Base-by-base conservation (phyloP, 1,140 invertebrate genomes). In the Drosophila nikananu region DNA sequence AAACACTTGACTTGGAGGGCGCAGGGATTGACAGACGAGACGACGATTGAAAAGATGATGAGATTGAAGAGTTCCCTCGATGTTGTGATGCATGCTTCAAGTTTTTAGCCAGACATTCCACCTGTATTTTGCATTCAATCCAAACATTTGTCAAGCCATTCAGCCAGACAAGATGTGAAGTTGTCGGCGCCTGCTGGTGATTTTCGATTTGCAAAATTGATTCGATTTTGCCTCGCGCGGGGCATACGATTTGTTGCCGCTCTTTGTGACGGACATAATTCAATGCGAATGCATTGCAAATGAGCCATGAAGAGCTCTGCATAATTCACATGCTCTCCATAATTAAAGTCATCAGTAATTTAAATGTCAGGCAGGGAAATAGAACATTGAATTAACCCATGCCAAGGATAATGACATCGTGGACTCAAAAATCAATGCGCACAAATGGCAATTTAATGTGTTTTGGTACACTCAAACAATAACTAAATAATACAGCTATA, bases 141-240 rank as follows among this genome's bases (percentile, higher is more conserved):
- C 68, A 79, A 79, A 79, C 76, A 79, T 72, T 79, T 79, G 76
- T 78, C 75, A 72, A 72, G 67, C 25, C 66, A 77, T 57, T 68
- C 75, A 59, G 54, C 30, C 60, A 78, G 75, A 79, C 60, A 78
- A 64, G 44, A 78, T 72, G 52, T 63, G 46, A 52, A 63, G 58
- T 55, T 46, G 59, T 42, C 46, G 30, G 7, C 48, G 55, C 51
- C 49, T 61, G 57, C 35, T 49, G 63, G 60, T 64, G 75, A 64
- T 59, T 67, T 77, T 77, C 71, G 55, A 61, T 77, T 68, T 54
- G 44, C 63, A 57, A 72, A 78, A 65, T 79, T 72, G 66, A 79
- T 72, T 79, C 62, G 21, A 79, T 79, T 54, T 52, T 41, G 27
- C 9, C 60, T 41, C 15, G 13, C 12, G 44, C 19, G 15, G 7